Percentiles rank a stretch among this genome's conserved stretches.
Conservation (phyloP, 2,888 invertebrate species). For the Pyrrhosoma nymphula region DNA sequence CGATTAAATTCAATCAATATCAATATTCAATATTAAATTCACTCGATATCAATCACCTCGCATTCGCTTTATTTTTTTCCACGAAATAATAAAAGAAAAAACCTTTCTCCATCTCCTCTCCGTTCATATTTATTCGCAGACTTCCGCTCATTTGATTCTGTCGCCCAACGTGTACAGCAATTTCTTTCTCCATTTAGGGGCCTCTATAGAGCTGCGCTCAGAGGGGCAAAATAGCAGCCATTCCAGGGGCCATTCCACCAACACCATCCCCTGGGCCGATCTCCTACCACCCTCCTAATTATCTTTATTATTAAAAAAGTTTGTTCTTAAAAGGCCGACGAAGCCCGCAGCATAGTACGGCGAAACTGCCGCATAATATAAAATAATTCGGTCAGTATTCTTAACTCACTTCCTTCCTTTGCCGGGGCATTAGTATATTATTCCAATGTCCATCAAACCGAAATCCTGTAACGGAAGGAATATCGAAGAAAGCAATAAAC, state of each 20-base stretch:
- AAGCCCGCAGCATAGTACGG: too few species aligned
- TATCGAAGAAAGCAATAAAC: too few species aligned
- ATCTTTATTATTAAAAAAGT: too few species aligned
- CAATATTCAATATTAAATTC: too few species aligned
- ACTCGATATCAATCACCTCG: neutral
- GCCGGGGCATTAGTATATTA: too few species aligned
- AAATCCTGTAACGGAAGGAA: too few species aligned
- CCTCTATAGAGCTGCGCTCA: neutral
- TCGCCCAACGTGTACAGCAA: neutral
- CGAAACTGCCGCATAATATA: too few species aligned
- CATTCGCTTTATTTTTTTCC: neutral
- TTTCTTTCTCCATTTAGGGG: neutral
- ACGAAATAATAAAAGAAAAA: neutral
- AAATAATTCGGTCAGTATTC: too few species aligned
- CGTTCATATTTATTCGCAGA: neutral
- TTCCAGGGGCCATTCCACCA: neutral
- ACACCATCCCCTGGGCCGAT: neutral
- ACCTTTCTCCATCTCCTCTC: neutral
- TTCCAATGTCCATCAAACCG: too few species aligned
- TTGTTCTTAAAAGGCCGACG: too few species aligned
- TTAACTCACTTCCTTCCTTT: too few species aligned
- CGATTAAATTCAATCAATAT: too few species aligned
- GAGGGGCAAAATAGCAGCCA: neutral
- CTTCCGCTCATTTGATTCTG: neutral
- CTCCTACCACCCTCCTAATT: neutral